A percentile compares a stretch with the other conserved stretches of the same genome.
Conservation (phyloP, 2,888 invertebrate genomes). For the Boloria selene region DNA sequence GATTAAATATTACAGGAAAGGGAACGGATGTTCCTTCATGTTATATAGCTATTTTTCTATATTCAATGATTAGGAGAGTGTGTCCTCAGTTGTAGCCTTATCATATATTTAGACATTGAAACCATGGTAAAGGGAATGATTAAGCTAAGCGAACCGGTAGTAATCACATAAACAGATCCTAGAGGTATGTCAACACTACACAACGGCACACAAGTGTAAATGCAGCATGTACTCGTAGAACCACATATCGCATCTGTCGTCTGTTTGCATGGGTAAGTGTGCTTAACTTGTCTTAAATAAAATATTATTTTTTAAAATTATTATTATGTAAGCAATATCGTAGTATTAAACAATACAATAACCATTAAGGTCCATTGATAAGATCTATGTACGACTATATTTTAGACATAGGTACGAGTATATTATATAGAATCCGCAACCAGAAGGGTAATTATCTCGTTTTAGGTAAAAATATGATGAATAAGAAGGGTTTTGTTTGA, state of each 20-base stretch:
- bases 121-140: conserved; percentile 69
- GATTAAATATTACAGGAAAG: conserved; percentile 9
- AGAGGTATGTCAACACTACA: conserved; percentile 55
- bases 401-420: no score
- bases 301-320: no score
- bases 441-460: no score
- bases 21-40: background rate
- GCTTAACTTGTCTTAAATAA: background rate
- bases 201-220: conserved; percentile 46
- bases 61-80: conserved; percentile 5
- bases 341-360: no score
- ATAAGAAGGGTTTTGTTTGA: no score
- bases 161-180: conserved; percentile 67
- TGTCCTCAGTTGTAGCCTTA: conserved; percentile 5
- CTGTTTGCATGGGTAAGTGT: conserved; percentile 49
- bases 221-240: conserved; percentile 52
- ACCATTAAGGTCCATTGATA: no score
- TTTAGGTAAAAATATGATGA: no score
- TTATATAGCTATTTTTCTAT: background rate
- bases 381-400: no score
- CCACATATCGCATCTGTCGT: conserved; percentile 67
- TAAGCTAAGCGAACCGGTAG: conserved; percentile 59
- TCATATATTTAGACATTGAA: conserved; percentile 32
- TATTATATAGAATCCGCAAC: no score
- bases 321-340: no score